These are phyloP conservation scores for Porphyrio hochstetteri DNA, from an alignment of 2,113 vertebrate species.

Conservation along the genomic window DNA sequence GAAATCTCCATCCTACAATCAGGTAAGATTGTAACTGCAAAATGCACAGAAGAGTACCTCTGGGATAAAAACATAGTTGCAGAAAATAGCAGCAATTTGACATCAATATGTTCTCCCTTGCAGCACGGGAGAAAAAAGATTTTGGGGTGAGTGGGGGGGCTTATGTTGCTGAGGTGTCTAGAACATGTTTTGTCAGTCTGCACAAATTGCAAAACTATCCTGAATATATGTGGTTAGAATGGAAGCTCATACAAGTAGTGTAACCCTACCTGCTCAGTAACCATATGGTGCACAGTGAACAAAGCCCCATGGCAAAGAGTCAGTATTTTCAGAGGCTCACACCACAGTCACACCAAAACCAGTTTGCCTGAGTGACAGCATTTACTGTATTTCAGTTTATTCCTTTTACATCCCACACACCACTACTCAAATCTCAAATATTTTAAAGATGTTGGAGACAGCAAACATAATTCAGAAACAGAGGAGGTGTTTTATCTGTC, in stretches of 20 bases:
- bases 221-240: background rate
- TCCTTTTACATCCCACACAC: background rate
- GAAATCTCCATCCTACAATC: background rate
- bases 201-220: background rate
- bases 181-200: background rate
- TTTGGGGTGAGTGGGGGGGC: too few species aligned
- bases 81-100: background rate
- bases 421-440: background rate
- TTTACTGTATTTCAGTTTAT: background rate
- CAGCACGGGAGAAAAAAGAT: background rate
- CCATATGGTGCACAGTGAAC: background rate
- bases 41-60: background rate
- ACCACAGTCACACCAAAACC: background rate
- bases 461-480: background rate
- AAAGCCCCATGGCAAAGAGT: background rate
- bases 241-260: background rate
- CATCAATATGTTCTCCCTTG: background rate
- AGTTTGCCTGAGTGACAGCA: background rate
- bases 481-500: background rate
- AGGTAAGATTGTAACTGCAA: background rate
- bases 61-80: background rate
- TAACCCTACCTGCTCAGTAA: background rate
- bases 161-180: background rate
- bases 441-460: conserved; percentile 3
- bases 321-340: background rate